A percentile compares a stretch with the other conserved stretches of the same genome.
phyloP scores from a whole-genome alignment of 2,888 invertebrate species.

The Melieria crassipennis region DNA sequence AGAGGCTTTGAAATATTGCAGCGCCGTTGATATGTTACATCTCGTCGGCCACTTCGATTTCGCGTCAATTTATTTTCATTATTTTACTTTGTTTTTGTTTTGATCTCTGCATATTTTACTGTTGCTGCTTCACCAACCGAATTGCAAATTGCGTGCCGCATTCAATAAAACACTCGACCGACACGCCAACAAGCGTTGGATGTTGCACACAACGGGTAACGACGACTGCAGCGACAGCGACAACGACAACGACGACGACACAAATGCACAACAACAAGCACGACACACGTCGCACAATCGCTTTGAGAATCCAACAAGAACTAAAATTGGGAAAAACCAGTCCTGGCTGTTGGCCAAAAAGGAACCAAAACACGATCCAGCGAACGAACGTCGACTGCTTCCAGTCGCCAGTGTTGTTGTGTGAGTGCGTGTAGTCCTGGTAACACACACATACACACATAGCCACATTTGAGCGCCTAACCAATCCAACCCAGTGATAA shows the following conservation, averaged over 20 bases:
- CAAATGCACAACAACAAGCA: conserved; percentile 36
- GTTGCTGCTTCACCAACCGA: not conserved
- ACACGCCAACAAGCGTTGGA: conserved; percentile 43
- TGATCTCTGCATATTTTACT: not conserved
- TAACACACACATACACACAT: not conserved
- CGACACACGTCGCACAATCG: conserved; percentile 52
- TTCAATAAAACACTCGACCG: conserved; percentile 40
- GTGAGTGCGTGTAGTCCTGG: conserved; percentile 17
- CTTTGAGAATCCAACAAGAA: conserved; percentile 66
- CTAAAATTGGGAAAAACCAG: conserved; percentile 65
- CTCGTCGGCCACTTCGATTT: not conserved
- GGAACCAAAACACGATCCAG: conserved; percentile 26
- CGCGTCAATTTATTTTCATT: not conserved
- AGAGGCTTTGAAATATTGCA: not conserved
- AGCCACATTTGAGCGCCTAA: not conserved
- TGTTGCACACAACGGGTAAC: not conserved
- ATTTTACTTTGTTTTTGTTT: conserved; percentile 1
- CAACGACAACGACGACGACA: conserved; percentile 40
- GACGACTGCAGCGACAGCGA: conserved; percentile 44
- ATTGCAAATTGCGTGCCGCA: conserved; percentile 22
- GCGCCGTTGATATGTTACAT: not conserved
- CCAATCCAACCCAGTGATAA: too few species aligned
- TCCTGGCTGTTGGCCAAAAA: conserved; percentile 58
- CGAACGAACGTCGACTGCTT: conserved; percentile 9
- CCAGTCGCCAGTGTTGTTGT: conserved; percentile 15